Evolutionary conservation across 2,113 vertebrate genomes (phyloP).

Genomic region (Orientallactaga bullata): DNA sequence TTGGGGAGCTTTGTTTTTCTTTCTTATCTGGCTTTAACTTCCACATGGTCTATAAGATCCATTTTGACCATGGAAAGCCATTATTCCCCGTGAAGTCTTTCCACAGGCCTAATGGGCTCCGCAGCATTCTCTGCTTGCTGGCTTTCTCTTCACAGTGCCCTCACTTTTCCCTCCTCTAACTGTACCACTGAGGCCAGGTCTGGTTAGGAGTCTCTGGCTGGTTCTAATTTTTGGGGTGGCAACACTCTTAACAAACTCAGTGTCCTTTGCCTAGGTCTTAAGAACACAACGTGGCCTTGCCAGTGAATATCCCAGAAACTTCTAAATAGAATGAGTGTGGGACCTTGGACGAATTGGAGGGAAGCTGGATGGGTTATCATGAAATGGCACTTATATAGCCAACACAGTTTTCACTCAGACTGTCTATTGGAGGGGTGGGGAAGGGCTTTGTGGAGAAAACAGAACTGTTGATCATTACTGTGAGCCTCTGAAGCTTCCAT

Average conservation of each 20-base stretch:
- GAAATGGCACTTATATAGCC: neutral
- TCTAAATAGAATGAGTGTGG: neutral
- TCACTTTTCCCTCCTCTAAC: neutral
- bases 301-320: neutral
- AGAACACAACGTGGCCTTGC: neutral
- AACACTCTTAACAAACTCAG: neutral
- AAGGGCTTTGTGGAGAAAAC: neutral
- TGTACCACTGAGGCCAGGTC: neutral
- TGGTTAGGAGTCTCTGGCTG: neutral
- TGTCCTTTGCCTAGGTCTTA: neutral
- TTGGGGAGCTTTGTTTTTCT: neutral
- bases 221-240: neutral
- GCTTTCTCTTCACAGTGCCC: neutral
- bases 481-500: neutral
- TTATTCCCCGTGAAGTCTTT: neutral
- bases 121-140: neutral
- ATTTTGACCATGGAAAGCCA: neutral
- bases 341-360: neutral
- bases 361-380: neutral
- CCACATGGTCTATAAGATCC: neutral
- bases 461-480: neutral
- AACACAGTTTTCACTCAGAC: slow-evolving; percentile 2
- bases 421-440: neutral
- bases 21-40: slow-evolving; percentile 14
- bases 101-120: neutral